These are phyloP conservation scores for Cardinalis cardinalis DNA, from an alignment of 2,113 vertebrate genomes.

Conservation along the genomic window DNA sequence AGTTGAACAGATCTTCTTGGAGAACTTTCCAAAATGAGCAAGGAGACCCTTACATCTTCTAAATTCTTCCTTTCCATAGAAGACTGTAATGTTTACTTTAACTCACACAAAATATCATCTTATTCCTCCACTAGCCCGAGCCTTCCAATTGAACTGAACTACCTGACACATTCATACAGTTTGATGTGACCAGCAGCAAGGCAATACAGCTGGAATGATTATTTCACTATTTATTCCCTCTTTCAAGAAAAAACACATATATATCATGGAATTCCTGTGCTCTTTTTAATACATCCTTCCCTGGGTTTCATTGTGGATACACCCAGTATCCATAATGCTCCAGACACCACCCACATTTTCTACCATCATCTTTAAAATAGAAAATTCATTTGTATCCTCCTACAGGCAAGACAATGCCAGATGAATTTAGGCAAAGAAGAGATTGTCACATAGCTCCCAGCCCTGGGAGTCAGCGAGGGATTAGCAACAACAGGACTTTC, in stretches of 20 bases:
- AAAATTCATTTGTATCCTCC: not conserved
- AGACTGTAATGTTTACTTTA: not conserved
- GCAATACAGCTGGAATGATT: not conserved
- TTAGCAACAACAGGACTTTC: not conserved
- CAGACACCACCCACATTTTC: not conserved
- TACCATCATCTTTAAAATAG: not conserved
- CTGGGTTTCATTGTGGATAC: not conserved
- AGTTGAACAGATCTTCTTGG: not conserved
- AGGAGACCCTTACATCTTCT: not conserved
- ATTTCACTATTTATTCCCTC: not conserved
- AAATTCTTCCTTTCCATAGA: not conserved
- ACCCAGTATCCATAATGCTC: not conserved
- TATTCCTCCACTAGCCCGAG: not conserved
- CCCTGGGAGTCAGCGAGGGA: not conserved
- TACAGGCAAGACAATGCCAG: not conserved
- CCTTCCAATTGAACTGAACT: not conserved
- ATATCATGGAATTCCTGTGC: not conserved
- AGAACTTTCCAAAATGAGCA: not conserved
- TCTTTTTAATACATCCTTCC: not conserved
- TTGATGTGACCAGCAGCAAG: not conserved
- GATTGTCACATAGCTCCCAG: not conserved
- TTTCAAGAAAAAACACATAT: not conserved
- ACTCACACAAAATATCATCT: not conserved
- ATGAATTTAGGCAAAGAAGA: not conserved
- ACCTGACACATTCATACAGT: not conserved